Evolutionary conservation across 2,888 invertebrate genomes (phyloP), one percentile per base, ranked within the genome.

Genomic region (Drosophila yooni): DNA sequence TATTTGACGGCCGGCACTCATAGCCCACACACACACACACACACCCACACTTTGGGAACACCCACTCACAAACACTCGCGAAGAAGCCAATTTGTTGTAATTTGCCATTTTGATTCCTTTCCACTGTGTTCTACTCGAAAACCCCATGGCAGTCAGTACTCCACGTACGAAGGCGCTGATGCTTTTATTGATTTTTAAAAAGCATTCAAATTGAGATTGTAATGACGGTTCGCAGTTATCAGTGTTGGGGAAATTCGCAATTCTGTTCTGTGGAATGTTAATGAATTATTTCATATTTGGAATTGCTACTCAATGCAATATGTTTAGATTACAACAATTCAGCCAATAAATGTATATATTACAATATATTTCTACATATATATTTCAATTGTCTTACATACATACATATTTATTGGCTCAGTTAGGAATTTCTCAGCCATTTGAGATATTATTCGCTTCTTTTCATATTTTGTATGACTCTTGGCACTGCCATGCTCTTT

Each of bases 401-500:
- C 15, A 18, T 10, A 36, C 18, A 29, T 52, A 29, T 38, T 7
- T 34, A 29, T 29, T 50, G 34, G 50, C 13, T 36, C 18, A 53
- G n/a, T 40, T 36, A 38, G 2, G 21, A 5, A 33, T 10, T 43
- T 34, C 18, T 27, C 40, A 27, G 58, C 48, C 46, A 66, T 58
- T 73, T 57, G 51, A 68, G 61, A 65, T 80, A 69, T 57, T 67
- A 68, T 69, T 69, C 57, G 67, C 64, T 68, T 66, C 77, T 66
- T 75, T 74, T 74, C 82, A 83, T 85, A 77, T 81, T 84, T 76
- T 66, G 50, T 34, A 2, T 50, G 61, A 59, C 63, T 65, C 36
- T 64, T 75, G 53, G 63, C 79, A 70, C 29, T 53, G 63, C 61
- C 51, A 69, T 64, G 76, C 86, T 83, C 81, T 91, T 91, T 91